Percentiles rank a stretch among this genome's conserved stretches.
Evolutionary conservation across 2,888 invertebrate genomes (phyloP).

Genomic region (Brassicogethes aeneus): DNA sequence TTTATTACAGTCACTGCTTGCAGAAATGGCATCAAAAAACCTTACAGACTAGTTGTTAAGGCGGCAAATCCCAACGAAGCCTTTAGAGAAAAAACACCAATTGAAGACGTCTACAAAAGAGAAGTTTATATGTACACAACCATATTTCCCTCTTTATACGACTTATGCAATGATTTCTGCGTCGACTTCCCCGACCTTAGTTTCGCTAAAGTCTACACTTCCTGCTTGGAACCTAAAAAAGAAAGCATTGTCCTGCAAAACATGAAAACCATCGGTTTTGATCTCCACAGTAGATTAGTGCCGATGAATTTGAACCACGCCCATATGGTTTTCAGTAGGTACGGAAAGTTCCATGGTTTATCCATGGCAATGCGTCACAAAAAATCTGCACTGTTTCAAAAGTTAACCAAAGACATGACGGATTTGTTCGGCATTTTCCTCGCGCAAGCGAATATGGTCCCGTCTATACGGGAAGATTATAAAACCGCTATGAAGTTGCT

Average conservation of each 20-base stretch:
- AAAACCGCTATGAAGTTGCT: constrained; percentile 14
- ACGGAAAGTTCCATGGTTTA: constrained; percentile 23
- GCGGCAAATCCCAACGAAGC: constrained; percentile 21
- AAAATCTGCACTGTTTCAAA: constrained; percentile 16
- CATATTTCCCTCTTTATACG: constrained; percentile 19
- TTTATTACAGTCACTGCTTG: constrained; percentile 19
- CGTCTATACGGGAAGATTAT: constrained; percentile 11
- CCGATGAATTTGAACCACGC: constrained; percentile 28
- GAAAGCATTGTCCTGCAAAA: constrained; percentile 26
- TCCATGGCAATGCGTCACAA: constrained; percentile 20
- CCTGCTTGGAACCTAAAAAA: constrained; percentile 15
- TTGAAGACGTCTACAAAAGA: constrained; percentile 16
- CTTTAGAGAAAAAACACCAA: constrained; percentile 18
- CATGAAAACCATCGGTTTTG: constrained; percentile 21
- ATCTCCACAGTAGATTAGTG: constrained; percentile 20
- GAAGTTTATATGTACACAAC: constrained; percentile 18
- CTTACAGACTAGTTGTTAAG: constrained; percentile 22
- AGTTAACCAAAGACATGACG: constrained; percentile 19
- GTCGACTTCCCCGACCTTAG: constrained; percentile 14
- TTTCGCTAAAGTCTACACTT: constrained; percentile 22
- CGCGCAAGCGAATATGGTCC: constrained; percentile 12
- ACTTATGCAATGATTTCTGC: constrained; percentile 14
- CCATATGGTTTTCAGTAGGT: constrained; percentile 15
- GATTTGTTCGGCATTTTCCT: constrained; percentile 20
- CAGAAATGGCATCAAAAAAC: constrained; percentile 9